Evolutionary conservation across 1,140 invertebrate genomes (phyloP).

Genomic region (Homalodisca vitripennis): DNA sequence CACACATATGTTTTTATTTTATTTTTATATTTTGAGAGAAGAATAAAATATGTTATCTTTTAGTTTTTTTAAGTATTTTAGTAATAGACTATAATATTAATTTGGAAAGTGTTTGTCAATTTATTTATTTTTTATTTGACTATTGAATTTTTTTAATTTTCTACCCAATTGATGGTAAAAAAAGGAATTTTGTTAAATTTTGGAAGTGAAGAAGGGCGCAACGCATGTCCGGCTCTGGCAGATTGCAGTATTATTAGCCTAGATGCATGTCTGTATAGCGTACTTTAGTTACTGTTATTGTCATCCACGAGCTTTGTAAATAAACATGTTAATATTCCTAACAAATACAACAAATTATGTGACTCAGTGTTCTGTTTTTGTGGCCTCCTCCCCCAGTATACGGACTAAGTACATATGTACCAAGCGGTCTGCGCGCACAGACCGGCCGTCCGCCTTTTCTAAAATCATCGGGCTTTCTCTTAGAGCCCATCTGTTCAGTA

Average conservation of each 20-base stretch:
- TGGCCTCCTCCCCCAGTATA: neutral
- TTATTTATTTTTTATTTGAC: neutral
- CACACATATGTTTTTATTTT: no score
- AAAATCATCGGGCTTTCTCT: no score
- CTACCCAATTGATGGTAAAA: neutral
- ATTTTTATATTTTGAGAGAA: no score
- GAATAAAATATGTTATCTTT: no score
- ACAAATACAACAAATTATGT: constrained; percentile 25
- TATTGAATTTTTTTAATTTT: neutral
- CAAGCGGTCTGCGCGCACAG: no score
- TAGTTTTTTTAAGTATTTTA: no score
- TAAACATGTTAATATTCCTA: constrained; percentile 24
- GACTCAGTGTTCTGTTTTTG: neutral
- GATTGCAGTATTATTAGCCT: constrained; percentile 17
- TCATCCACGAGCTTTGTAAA: constrained; percentile 19
- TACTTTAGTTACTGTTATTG: neutral
- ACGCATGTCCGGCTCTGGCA: neutral
- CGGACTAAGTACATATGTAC: neutral
- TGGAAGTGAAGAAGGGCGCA: neutral
- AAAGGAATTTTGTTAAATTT: no score
- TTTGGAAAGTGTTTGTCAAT: no score
- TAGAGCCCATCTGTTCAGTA: no score
- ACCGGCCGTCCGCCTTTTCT: no score
- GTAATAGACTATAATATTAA: no score
- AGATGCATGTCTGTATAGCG: constrained; percentile 23